Percentiles rank a stretch among this genome's conserved stretches.
These are phyloP conservation scores for Limnephilus rhombicus DNA, from an alignment of 2,888 invertebrate species.

Conservation along the genomic window DNA sequence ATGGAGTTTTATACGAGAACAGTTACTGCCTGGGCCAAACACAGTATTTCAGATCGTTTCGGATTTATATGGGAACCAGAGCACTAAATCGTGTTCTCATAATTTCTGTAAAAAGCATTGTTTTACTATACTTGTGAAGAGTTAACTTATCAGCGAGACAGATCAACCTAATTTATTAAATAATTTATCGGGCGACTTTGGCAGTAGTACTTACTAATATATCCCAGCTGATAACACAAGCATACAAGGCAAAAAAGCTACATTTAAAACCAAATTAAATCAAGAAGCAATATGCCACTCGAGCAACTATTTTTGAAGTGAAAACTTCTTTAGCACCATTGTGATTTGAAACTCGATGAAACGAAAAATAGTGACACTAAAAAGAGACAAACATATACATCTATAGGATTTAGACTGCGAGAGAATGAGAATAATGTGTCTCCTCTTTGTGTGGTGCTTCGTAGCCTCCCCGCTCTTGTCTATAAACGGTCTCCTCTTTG, in stretches of 20 bases:
- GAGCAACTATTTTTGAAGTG: too few species aligned
- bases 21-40: slow-evolving; percentile 31
- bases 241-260: background rate
- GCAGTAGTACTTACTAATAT: background rate
- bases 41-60: background rate
- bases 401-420: too few species aligned
- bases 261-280: background rate
- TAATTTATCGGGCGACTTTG: background rate
- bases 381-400: too few species aligned
- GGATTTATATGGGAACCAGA: slow-evolving; percentile 33
- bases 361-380: too few species aligned
- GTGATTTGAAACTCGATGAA: too few species aligned
- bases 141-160: background rate
- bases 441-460: too few species aligned
- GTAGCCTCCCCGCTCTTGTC: too few species aligned
- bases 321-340: too few species aligned
- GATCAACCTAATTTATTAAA: background rate
- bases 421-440: too few species aligned
- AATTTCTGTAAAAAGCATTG: background rate
- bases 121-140: background rate
- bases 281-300: background rate
- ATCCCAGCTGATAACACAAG: background rate
- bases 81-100: slow-evolving; percentile 17
- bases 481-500: too few species aligned
- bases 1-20: slow-evolving; percentile 10